phyloP scores from a whole-genome alignment of 2,888 invertebrate species.

The Ophion costatus region DNA sequence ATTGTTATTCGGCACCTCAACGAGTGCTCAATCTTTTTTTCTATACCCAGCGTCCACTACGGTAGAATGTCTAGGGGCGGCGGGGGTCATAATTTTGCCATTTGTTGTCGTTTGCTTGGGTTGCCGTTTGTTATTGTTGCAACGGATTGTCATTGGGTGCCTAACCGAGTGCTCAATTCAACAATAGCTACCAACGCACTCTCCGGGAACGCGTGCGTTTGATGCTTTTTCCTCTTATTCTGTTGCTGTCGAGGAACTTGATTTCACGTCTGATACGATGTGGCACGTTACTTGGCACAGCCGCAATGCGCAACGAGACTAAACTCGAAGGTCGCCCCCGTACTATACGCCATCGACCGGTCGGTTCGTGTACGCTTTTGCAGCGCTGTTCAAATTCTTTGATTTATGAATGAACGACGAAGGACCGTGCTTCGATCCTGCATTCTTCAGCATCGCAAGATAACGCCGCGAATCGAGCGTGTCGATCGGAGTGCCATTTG shows the following conservation, averaged over 20 bases:
- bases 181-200: too few relatives aligned
- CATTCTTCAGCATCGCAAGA: background rate
- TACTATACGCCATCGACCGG: constrained; percentile 53
- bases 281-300: constrained; percentile 48
- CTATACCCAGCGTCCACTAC: too few relatives aligned
- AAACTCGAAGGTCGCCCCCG: constrained; percentile 51
- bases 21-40: too few relatives aligned
- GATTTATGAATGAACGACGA: constrained; percentile 54
- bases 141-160: too few relatives aligned
- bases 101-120: too few relatives aligned
- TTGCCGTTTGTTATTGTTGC: too few relatives aligned
- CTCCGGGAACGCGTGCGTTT: background rate
- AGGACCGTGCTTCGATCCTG: constrained; percentile 13
- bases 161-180: too few relatives aligned
- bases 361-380: constrained; percentile 16
- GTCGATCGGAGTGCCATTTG: background rate
- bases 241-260: background rate
- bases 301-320: constrained; percentile 65
- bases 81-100: too few relatives aligned
- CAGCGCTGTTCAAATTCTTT: constrained; percentile 41
- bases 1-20: too few relatives aligned
- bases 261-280: constrained; percentile 7
- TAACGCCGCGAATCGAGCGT: background rate
- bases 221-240: background rate
- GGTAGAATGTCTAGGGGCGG: too few relatives aligned